These are phyloP conservation scores for Idaea straminata DNA, from an alignment of 2,888 invertebrate species.

Conservation along the genomic window DNA sequence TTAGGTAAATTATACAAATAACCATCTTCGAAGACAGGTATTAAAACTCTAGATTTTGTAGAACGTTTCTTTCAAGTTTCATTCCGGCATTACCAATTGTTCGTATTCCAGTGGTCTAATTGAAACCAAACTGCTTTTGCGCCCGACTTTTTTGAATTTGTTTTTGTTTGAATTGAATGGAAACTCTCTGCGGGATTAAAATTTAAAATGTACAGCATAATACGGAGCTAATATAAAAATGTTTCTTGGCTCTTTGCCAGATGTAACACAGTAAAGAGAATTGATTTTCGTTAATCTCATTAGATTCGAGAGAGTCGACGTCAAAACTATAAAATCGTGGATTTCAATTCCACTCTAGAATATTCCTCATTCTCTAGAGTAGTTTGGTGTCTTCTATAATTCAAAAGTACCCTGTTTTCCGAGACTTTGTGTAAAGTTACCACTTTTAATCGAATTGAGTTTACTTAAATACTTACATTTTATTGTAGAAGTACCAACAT, in stretches of 20 bases:
- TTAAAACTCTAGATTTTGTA: conserved; percentile 7
- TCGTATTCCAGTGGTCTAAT: conserved; percentile 26
- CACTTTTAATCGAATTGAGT: conserved; percentile 9
- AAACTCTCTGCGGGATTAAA: conserved; percentile 20
- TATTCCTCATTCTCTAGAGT: neutral
- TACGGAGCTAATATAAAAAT: conserved; percentile 21
- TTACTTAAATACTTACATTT: conserved; percentile 5
- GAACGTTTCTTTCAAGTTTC: conserved; percentile 11
- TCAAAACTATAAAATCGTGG: neutral
- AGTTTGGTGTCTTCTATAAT: neutral
- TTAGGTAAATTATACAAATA: neutral
- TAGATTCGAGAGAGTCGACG: conserved; percentile 9
- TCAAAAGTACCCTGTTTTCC: neutral
- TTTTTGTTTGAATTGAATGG: conserved; percentile 14
- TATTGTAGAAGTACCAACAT: neutral
- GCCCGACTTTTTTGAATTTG: conserved; percentile 21
- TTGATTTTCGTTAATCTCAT: conserved; percentile 17
- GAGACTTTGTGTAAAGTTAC: neutral
- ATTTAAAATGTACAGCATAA: conserved; percentile 23
- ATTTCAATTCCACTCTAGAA: neutral
- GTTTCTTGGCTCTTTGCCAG: conserved; percentile 25
- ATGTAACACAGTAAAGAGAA: conserved; percentile 17
- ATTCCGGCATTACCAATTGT: conserved; percentile 22
- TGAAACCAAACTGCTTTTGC: conserved; percentile 29
- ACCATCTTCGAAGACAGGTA: neutral